Base-by-base conservation (phyloP, 2,888 invertebrate genomes). In the Xestia c-nigrum region DNA sequence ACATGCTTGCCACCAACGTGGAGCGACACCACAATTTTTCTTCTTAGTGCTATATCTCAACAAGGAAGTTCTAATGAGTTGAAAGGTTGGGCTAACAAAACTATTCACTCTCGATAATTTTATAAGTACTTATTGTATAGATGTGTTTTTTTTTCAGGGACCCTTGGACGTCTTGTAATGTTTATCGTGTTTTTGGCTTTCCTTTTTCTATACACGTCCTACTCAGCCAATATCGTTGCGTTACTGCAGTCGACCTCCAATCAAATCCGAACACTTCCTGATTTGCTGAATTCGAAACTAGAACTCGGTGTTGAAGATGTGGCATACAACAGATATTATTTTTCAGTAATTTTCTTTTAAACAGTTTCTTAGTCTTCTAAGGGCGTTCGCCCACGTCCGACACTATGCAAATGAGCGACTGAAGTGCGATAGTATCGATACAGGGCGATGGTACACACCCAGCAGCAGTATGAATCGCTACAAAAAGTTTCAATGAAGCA, bases 221-320 rank as follows among this genome's bases (percentile, higher is more conserved):
- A 98, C 89, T 97, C 98, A 0, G 98, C 98, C 9, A 98, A 97
- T 89, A 98, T 98, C 68, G 98, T 98, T 0, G 98, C 97, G 0
- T 91, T 98, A 24, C 94, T 98, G 21, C 98, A 98, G 90, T 97
- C 98, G 0, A 97, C 97, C 3, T 98, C 98, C 0, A 97, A 97
- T 66, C 97, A 97, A 83, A 98, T 98, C 70, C 95, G 96, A 81
- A 97, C 97, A 0, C 90, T 98, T 1, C 87, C 95, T 1, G 98
- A 98, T 90, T 94, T 98, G n/a, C 92, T 97, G 4, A 95, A 97
- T 79, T 98, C 98, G 6, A 97, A 97, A 43, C 89, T 98, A 16
- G 97, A 97, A 81, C 92, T 98, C n/a, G 98, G 97, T 0, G 97
- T 97, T 0, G 97, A 98, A 89, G 97, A 98, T 86, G 97, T 97